A percentile compares a stretch with the other conserved stretches of the same genome.
These are phyloP conservation scores for Patella ulyssiponensis DNA, from an alignment of 2,888 invertebrate species.

Conservation along the genomic window DNA sequence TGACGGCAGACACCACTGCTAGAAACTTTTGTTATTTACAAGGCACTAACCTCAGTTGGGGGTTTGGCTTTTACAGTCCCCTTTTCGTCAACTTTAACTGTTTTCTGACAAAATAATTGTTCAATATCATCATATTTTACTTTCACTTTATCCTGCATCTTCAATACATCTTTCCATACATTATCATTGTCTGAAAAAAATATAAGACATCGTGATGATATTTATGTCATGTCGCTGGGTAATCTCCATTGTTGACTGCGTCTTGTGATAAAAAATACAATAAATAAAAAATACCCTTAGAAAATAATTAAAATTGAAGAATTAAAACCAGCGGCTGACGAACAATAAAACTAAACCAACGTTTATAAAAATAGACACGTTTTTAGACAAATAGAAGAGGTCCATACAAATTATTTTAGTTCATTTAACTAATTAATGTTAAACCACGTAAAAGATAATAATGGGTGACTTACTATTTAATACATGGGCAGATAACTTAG, in stretches of 20 bases:
- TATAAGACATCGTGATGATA: not conserved
- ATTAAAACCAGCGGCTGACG: no score
- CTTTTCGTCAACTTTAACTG: constrained; percentile 39
- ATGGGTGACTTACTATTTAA: constrained; percentile 48
- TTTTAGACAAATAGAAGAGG: no score
- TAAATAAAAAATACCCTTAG: no score
- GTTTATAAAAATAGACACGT: no score
- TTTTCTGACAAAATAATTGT: constrained; percentile 90
- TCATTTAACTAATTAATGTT: no score
- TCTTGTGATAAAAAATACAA: no score
- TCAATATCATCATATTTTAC: constrained; percentile 96
- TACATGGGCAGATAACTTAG: constrained; percentile 83
- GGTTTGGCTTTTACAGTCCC: constrained; percentile 76
- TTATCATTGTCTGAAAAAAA: constrained; percentile 51
- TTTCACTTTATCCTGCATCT: constrained; percentile 86
- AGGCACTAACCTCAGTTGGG: constrained; percentile 79
- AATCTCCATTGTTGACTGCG: no score
- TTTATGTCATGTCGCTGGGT: not conserved
- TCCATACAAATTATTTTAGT: no score
- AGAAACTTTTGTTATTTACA: not conserved
- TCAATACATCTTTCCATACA: constrained; percentile 72
- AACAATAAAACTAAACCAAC: no score
- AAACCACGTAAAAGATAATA: not conserved
- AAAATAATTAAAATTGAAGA: no score
- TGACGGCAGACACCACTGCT: no score